phyloP scores from a whole-genome alignment of 2,888 invertebrate species.

The Chaetoderma sp. region DNA sequence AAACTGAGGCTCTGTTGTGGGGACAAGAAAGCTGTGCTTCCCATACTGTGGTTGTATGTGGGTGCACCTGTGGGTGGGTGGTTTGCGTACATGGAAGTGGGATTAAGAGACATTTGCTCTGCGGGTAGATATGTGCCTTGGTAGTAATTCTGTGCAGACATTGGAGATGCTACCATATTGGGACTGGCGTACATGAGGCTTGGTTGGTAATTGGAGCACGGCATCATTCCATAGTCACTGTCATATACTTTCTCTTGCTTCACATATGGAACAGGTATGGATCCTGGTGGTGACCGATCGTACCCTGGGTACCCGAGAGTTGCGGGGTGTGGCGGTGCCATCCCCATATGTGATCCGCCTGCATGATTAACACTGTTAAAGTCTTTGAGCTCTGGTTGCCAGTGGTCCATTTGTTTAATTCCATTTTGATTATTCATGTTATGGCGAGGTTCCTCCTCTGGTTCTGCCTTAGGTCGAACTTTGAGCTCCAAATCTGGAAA shows the following conservation, averaged over 20 bases:
- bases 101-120: too few species aligned
- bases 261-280: too few species aligned
- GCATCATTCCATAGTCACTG: constrained; percentile 31
- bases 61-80: neutral
- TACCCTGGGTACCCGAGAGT: too few species aligned
- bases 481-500: constrained; percentile 64
- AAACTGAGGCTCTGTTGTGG: too few species aligned
- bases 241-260: constrained; percentile 33
- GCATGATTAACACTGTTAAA: neutral
- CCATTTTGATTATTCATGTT: neutral
- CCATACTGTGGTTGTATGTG: neutral
- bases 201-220: too few species aligned
- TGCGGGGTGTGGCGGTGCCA: too few species aligned
- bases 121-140: neutral
- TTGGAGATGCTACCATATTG: too few species aligned
- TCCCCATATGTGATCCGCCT: too few species aligned
- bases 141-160: constrained; percentile 3
- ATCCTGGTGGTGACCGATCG: neutral
- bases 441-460: constrained; percentile 16
- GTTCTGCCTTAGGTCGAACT: constrained; percentile 46
- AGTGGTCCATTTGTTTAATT: neutral
- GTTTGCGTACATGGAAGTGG: too few species aligned
- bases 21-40: neutral
- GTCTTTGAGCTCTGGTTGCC: neutral
- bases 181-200: too few species aligned